phyloP scores from a whole-genome alignment of 2,888 invertebrate genomes.

The Melieria crassipennis region DNA sequence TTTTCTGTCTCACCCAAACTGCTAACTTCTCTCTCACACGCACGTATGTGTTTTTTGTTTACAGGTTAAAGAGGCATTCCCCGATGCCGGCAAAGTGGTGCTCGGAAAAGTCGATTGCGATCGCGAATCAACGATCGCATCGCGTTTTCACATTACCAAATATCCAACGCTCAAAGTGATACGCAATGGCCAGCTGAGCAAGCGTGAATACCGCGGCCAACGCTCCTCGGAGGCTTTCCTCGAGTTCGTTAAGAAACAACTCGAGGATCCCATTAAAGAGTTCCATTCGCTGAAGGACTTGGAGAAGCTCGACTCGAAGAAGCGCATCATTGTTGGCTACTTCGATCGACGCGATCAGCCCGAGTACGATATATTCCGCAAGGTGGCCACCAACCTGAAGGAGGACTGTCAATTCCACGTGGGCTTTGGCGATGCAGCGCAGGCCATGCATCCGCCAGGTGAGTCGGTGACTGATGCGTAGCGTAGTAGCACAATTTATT shows the following conservation, averaged over 20 bases:
- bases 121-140: slow-evolving; percentile 84
- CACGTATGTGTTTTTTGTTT: neutral
- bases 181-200: slow-evolving; percentile 88
- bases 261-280: slow-evolving; percentile 86
- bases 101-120: slow-evolving; percentile 99
- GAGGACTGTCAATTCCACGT: slow-evolving; percentile 96
- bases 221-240: slow-evolving; percentile 91
- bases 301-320: slow-evolving; percentile 79
- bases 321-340: slow-evolving; percentile 89
- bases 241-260: slow-evolving; percentile 87
- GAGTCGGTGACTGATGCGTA: slow-evolving; percentile 45
- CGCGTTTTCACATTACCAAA: slow-evolving; percentile 95
- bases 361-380: slow-evolving; percentile 82
- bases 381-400: slow-evolving; percentile 86
- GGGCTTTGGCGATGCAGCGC: slow-evolving; percentile 85
- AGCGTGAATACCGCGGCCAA: slow-evolving; percentile 90
- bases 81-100: slow-evolving; percentile 84
- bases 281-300: slow-evolving; percentile 79
- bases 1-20: neutral
- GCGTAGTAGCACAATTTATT: neutral
- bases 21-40: neutral
- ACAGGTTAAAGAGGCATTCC: slow-evolving; percentile 73
- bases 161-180: slow-evolving; percentile 98
- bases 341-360: slow-evolving; percentile 82
- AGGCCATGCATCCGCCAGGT: slow-evolving; percentile 87